These are phyloP conservation scores for Philypnodon macrostomus DNA, from an alignment of 2,797 vertebrate genomes.

Conservation along the genomic window DNA sequence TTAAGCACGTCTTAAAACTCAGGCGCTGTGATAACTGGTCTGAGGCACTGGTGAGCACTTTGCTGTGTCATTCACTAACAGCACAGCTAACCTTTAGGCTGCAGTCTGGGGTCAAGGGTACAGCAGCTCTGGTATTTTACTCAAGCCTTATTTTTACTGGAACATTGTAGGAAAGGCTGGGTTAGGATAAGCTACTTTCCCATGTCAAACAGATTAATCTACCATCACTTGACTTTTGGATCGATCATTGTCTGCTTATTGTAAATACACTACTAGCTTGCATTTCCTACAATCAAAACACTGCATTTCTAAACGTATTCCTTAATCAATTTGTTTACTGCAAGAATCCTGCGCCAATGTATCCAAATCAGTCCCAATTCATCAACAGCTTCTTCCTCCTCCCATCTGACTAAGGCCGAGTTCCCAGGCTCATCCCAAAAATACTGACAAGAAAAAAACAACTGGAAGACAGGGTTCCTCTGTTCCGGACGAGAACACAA, in stretches of 20 bases:
- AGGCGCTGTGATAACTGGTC: conserved; percentile 66
- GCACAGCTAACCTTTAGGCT: conserved; percentile 53
- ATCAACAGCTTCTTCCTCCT: conserved; percentile 29
- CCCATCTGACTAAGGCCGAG: conserved; percentile 51
- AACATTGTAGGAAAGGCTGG: background rate
- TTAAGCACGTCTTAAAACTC: conserved; percentile 72
- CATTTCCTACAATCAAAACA: conserved; percentile 13
- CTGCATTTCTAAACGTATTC: conserved; percentile 61
- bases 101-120: conserved; percentile 47
- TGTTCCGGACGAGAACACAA: conserved; percentile 67
- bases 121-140: conserved; percentile 24
- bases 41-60: conserved; percentile 53
- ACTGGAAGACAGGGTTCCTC: conserved; percentile 55
- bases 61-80: conserved; percentile 43
- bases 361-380: conserved; percentile 61
- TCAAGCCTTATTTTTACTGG: background rate
- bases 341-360: conserved; percentile 49
- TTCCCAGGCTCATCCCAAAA: conserved; percentile 71
- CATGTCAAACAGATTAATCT: too few relatives aligned
- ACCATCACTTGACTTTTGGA: too few relatives aligned
- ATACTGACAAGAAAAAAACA: conserved; percentile 59
- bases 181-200: background rate
- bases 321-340: conserved; percentile 68
- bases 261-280: conserved; percentile 17
- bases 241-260: too few relatives aligned